Evolutionary conservation across 1,140 invertebrate genomes (phyloP).

Genomic region (Tribolium castaneum): DNA sequence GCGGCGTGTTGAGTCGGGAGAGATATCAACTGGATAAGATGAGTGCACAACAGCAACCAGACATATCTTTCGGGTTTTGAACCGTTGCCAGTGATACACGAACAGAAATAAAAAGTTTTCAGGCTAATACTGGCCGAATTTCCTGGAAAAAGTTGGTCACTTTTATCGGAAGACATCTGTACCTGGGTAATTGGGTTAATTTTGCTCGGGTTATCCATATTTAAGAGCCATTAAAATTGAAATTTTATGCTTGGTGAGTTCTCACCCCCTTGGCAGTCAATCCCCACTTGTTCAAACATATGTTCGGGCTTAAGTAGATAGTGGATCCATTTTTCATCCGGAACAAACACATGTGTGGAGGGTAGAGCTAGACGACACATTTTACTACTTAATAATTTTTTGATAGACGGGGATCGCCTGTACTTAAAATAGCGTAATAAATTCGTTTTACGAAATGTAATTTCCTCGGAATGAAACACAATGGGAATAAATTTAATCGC

Average conservation of each 20-base stretch:
- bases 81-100: slow-evolving; percentile 20
- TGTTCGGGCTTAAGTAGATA: slow-evolving; percentile 29
- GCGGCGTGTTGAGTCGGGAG: slow-evolving; percentile 16
- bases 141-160: slow-evolving; percentile 18
- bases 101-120: slow-evolving; percentile 37
- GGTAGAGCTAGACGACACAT: slow-evolving; percentile 26
- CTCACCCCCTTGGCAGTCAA: slow-evolving; percentile 21
- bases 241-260: slow-evolving; percentile 27
- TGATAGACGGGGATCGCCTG: not conserved
- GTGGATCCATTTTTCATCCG: slow-evolving; percentile 33
- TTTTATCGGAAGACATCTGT: no score
- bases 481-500: slow-evolving; percentile 16
- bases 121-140: slow-evolving; percentile 14
- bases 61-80: slow-evolving; percentile 18
- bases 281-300: slow-evolving; percentile 30
- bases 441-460: not conserved
- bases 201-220: not conserved
- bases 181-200: not conserved
- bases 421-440: not conserved
- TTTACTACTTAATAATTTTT: slow-evolving; percentile 29
- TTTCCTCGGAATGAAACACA: not conserved
- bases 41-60: slow-evolving; percentile 16
- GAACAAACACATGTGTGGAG: slow-evolving; percentile 29
- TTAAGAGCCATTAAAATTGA: slow-evolving; percentile 5
- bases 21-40: slow-evolving; percentile 34